Evolutionary conservation across 2,797 vertebrate species (phyloP), one percentile per base, ranked within the genome.

Genomic region (Eremophila alpestris): DNA sequence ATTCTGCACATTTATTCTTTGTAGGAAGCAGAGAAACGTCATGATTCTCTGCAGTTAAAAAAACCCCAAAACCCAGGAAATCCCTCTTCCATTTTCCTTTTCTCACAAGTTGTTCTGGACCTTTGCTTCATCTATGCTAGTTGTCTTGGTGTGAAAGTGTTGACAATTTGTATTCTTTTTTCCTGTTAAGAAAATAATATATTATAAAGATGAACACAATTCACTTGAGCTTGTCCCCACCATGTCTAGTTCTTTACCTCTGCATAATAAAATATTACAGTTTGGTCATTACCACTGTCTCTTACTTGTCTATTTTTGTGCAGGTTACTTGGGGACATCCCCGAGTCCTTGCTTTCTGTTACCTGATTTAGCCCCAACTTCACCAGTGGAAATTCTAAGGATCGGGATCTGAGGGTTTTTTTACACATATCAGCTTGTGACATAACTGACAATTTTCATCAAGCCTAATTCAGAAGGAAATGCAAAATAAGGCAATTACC

Each of bases 261-360:
- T 60, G 52, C 30, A 70, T 78, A 41, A 91, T 90, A 68, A 94
- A 95, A 93, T 93, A 94, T 83, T 86, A 40, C 62, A 92, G 22
- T 76, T 91, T 65, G 29, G n/a, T 79, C 80, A 82, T 96, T 93
- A 76, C 0, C 0, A 0, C 74, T 82, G 83, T 94, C 87, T 90
- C 70, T 82, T 58, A 30, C 64, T n/a, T 18, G 30, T 41, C 89
- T 97, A 89, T 94, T 96, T 95, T 91, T 76, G 63, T 82, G 20
- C 45, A 81, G 94, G 94, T 94, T 93, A 93, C 82, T 5, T 81
- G 49, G 76, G 95, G 93, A 93, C 85, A 86, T 88, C 22, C 67
- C 70, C 67, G 73, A n/a, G 41, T 56, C 83, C 91, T 91, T 90
- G 27, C 55, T 93, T 94, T 86, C 43, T 88, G 43, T 68, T 83